phyloP scores from a whole-genome alignment of 1,140 invertebrate species.

The Ostrea edulis region DNA sequence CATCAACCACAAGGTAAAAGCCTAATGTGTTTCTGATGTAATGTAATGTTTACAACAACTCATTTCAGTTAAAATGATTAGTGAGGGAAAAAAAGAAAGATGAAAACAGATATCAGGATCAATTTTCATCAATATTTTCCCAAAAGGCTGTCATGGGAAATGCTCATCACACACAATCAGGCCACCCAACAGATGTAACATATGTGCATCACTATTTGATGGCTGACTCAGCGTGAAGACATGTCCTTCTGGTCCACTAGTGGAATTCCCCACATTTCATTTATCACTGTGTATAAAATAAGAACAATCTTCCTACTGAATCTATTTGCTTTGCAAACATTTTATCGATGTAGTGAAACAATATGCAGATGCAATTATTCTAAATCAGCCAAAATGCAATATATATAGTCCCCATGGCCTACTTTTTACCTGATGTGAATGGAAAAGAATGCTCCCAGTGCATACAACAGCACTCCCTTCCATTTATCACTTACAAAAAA shows the following conservation, averaged over 20 bases:
- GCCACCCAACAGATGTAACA: background rate
- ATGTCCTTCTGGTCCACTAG: background rate
- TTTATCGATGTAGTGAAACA: background rate
- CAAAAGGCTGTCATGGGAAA: conserved; percentile 12
- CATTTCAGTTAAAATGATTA: conserved; percentile 4
- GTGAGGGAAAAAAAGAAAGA: background rate
- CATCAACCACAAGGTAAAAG: background rate
- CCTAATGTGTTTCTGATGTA: background rate
- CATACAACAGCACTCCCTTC: background rate
- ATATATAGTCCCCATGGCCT: background rate
- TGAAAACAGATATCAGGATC: background rate
- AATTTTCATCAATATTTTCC: conserved; percentile 20
- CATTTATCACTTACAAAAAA: too few relatives aligned
- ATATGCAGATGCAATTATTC: conserved; percentile 8
- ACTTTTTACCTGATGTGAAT: background rate
- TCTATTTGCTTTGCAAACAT: background rate
- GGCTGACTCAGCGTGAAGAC: background rate
- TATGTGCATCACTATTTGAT: conserved; percentile 17
- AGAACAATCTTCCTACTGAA: background rate
- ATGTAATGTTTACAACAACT: background rate
- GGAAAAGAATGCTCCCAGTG: background rate
- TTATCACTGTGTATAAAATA: background rate
- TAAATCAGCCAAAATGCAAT: background rate
- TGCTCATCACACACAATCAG: too few relatives aligned
- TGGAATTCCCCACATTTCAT: background rate